Conservation (phyloP, 2,113 vertebrate species). For the Phalacrocorax pelagicus region DNA sequence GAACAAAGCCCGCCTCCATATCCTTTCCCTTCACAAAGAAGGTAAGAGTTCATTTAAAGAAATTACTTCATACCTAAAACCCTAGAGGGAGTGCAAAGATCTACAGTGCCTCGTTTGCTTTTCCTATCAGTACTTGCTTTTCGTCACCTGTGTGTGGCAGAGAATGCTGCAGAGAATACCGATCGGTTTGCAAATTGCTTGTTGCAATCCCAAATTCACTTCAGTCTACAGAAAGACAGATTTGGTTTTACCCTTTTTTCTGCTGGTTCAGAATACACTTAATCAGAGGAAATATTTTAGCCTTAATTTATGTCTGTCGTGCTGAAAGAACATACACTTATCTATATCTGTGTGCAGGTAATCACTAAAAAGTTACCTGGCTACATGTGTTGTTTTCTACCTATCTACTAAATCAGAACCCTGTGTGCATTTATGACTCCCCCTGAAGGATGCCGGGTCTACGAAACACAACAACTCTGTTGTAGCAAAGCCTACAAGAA, state of each 20-base stretch:
- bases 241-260: background rate
- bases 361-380: background rate
- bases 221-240: background rate
- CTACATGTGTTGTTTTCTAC: background rate
- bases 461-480: conserved; percentile 3
- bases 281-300: background rate
- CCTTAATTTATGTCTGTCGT: background rate
- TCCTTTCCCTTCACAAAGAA: background rate
- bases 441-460: background rate
- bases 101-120: background rate
- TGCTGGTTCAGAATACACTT: background rate
- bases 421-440: conserved; percentile 23
- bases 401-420: background rate
- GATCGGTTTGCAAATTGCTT: background rate
- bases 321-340: background rate
- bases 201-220: background rate
- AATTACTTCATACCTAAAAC: background rate
- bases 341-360: background rate
- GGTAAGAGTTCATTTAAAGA: background rate
- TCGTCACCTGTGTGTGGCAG: background rate
- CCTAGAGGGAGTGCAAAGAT: background rate
- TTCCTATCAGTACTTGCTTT: background rate
- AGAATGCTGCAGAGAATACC: background rate
- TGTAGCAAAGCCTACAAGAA: background rate
- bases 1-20: background rate